Conservation (phyloP, 2,888 invertebrate genomes). For the Limnephilus rhombicus region DNA sequence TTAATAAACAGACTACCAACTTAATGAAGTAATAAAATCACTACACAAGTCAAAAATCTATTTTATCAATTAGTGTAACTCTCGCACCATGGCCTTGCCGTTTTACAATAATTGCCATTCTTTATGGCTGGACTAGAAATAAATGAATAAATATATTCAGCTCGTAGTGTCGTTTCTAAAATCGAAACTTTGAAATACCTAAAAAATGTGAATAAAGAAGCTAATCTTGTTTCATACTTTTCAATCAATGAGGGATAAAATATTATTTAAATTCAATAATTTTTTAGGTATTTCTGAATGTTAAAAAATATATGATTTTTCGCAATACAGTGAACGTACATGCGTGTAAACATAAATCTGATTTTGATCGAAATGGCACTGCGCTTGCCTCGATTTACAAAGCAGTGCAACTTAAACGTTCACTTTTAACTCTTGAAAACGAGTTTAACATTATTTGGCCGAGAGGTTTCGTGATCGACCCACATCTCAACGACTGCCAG, state of each 20-base stretch:
- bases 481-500: conserved; percentile 41
- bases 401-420: conserved; percentile 37
- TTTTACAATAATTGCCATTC: neutral
- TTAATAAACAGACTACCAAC: too few species aligned
- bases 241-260: neutral
- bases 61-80: too few species aligned
- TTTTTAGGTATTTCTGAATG: too few species aligned
- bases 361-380: conserved; percentile 1
- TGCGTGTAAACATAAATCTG: neutral
- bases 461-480: conserved; percentile 58
- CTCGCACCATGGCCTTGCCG: neutral
- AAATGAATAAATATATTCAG: neutral
- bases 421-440: conserved; percentile 56
- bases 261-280: too few species aligned
- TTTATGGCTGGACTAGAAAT: neutral
- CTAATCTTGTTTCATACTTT: neutral
- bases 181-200: neutral
- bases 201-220: neutral
- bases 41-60: too few species aligned
- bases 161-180: neutral
- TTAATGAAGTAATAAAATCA: too few species aligned
- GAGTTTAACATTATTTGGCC: conserved; percentile 48
- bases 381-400: conserved; percentile 16
- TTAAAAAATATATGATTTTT: too few species aligned
- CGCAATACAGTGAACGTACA: too few species aligned